Base-by-base conservation (phyloP, 37 sponge, comb jelly and placozoan genomes). In the Cladorhizidae sp. region DNA sequence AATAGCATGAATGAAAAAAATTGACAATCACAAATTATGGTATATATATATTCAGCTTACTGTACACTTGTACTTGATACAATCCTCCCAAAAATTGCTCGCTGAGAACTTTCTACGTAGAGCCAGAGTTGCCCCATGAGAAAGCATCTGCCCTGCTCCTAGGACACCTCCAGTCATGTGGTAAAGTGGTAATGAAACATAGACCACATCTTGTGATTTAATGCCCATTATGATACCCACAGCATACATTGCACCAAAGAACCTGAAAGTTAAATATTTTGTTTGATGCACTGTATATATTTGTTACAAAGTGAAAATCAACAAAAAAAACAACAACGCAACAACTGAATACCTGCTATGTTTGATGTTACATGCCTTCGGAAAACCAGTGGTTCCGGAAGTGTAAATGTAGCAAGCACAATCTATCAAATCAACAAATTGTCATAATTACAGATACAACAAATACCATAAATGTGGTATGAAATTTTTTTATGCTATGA, bases 371-470 rank as follows among this genome's bases (percentile, higher is more conserved):
- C 86, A 88, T 36, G 97, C 92, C 54, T 96, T 96, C 0, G 97
- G 97, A 22, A 96, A 83, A n/a, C 97, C 97, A 45, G 97, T 96
- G n/a, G 97, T 96, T 3, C 97, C 97, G 7, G 94, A 94, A 0
- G 97, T 96, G 90, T 91, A 96, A 11, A 96, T 90, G 62, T 88
- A 93, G 76, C 86, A 88, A 1, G 84, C 57, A 0, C 59, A 67
- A 29, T 80, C 90, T 92, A 42, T 18, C 40, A 36, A 12, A 5
- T 45, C n/a, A n/a, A n/a, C n/a, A n/a, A n/a, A n/a, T n/a, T n/a
- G n/a, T n/a, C n/a, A n/a, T n/a, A n/a, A n/a, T n/a, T n/a, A n/a
- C n/a, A n/a, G n/a, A n/a, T n/a, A n/a, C n/a, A n/a, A n/a, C n/a
- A n/a, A n/a, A n/a, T n/a, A n/a, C n/a, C n/a, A n/a, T n/a, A n/a